Evolutionary conservation across 2,797 vertebrate species (phyloP), one percentile per base, ranked within the genome.

Genomic region (Sebastes kiyomatsui): DNA sequence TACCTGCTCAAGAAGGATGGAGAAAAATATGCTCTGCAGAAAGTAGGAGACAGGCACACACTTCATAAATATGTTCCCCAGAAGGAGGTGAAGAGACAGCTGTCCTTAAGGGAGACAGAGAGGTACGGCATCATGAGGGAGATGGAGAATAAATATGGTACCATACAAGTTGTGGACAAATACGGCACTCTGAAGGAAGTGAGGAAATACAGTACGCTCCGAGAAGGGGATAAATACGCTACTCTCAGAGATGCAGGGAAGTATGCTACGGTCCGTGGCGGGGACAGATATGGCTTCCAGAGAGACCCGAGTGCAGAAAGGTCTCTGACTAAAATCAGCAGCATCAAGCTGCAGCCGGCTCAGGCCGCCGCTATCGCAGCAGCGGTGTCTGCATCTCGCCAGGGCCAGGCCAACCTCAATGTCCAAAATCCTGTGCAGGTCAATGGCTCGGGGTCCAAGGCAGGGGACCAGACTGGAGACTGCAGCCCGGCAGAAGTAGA

Each of bases 281-380:
- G 79, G 1, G 89, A 94, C 7, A 97, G 93, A 82, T 97, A 97
- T 0, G 94, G 96, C 54, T 97, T 97, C 88, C 97, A 97, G 90
- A 97, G 96, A 79, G 95, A 97, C 0, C 93, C 90, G 1, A 94
- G 93, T 2, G 85, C 95, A 0, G 97, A 96, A 18, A 81, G 88
- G 33, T 87, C 97, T 0, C 87, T 97, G 67, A 96, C 96, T 0
- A 98, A 97, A 90, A 97, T 97, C 35, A 98, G 96, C 89, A 97
- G 97, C 4, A 95, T 97, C 6, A 97, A 97, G 81, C 88, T 97
- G 18, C 96, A 97, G 84, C 94, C 96, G 0, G 87, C 95, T 35
- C 94, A 95, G 75, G 92, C 94, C 0, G 93, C 94, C 0, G 93
- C 93, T 80, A 93, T 94, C 12, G 90, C 92, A 1, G 92, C 95